Evolutionary conservation across 2,888 invertebrate species (phyloP).

Genomic region (Nymphalis c-album): DNA sequence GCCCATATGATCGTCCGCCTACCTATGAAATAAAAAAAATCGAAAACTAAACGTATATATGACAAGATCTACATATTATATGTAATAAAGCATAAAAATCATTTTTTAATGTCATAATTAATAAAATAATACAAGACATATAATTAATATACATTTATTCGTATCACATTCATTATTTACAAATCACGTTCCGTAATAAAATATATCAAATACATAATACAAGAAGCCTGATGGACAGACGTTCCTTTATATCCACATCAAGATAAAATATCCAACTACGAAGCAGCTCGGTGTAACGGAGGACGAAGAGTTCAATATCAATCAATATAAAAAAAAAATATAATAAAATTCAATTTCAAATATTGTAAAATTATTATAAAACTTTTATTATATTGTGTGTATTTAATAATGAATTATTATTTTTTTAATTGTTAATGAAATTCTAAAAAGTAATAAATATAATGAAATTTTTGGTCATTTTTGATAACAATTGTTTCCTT

Average conservation of each 20-base stretch:
- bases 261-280: slow-evolving; percentile 25
- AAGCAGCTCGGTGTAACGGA: slow-evolving; percentile 6
- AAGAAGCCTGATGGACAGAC: slow-evolving; percentile 37
- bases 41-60: too few relatives aligned
- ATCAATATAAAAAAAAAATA: slow-evolving; percentile 4
- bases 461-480: slow-evolving; percentile 32
- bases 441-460: slow-evolving; percentile 14
- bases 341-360: slow-evolving; percentile 7
- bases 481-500: slow-evolving; percentile 23
- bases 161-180: slow-evolving; percentile 76
- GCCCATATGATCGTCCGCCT: too few relatives aligned
- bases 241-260: neutral
- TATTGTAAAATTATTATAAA: slow-evolving; percentile 11
- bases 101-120: too few relatives aligned
- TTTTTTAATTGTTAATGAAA: slow-evolving; percentile 12
- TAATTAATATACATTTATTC: slow-evolving; percentile 57
- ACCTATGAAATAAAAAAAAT: too few relatives aligned
- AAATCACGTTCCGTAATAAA: slow-evolving; percentile 65
- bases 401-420: neutral
- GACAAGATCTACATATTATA: too few relatives aligned
- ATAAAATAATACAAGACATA: slow-evolving; percentile 26
- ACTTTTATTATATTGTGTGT: neutral
- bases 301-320: neutral
- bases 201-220: slow-evolving; percentile 53
- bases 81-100: too few relatives aligned